phyloP scores from a whole-genome alignment of 2,888 invertebrate genomes.

The Anagyrus pseudococci region DNA sequence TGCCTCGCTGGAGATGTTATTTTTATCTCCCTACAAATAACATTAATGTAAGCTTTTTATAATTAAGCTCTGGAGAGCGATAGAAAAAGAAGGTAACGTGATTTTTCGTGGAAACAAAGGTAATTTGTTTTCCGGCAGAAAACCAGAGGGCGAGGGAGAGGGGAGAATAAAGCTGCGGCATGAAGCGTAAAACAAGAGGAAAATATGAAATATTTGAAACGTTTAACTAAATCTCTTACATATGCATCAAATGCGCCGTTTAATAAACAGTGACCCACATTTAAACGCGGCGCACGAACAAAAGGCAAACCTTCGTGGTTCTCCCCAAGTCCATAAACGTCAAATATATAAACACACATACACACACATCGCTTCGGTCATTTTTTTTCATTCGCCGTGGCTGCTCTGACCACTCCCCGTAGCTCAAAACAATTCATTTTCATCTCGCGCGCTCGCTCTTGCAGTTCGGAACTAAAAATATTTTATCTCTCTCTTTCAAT shows the following conservation, averaged over 20 bases:
- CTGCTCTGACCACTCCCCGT: neutral
- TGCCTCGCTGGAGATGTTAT: too few relatives aligned
- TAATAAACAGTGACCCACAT: neutral
- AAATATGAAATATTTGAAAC: neutral
- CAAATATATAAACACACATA: conserved; percentile 1
- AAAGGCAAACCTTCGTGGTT: neutral
- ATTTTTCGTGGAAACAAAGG: too few relatives aligned
- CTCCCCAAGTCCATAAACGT: conserved; percentile 4
- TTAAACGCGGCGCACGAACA: neutral
- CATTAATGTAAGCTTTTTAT: too few relatives aligned
- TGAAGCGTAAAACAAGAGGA: too few relatives aligned
- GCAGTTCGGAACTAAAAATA: too few relatives aligned
- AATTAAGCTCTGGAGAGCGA: too few relatives aligned
- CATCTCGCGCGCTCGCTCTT: neutral
- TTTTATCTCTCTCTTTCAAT: neutral
- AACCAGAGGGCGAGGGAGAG: neutral
- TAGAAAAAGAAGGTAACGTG: too few relatives aligned
- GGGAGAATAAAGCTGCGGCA: too few relatives aligned
- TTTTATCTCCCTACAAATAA: too few relatives aligned
- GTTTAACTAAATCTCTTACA: too few relatives aligned
- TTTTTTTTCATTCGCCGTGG: conserved; percentile 10
- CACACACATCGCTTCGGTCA: neutral
- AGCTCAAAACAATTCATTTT: conserved; percentile 22
- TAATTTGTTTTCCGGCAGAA: too few relatives aligned
- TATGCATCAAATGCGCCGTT: neutral